Evolutionary conservation across 2,797 vertebrate genomes (phyloP).

Genomic region (Enoplosus armatus): DNA sequence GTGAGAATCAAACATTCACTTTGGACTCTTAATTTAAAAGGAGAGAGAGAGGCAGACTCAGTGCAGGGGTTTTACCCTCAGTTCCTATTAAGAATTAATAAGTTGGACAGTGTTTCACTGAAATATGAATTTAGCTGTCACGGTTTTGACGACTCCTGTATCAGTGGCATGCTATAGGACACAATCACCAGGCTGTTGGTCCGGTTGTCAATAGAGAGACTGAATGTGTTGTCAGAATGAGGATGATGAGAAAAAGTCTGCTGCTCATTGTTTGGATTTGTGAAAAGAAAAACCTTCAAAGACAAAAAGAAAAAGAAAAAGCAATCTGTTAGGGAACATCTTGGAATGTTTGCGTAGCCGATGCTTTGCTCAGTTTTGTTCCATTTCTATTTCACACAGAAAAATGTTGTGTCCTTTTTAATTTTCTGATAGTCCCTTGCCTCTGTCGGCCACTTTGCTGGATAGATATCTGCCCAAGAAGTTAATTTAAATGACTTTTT

Average conservation of each 20-base stretch:
- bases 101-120: slow-evolving; percentile 51
- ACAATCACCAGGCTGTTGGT: slow-evolving; percentile 28
- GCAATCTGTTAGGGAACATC: slow-evolving; percentile 67
- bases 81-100: slow-evolving; percentile 70
- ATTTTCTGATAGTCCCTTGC: slow-evolving; percentile 81
- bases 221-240: slow-evolving; percentile 33
- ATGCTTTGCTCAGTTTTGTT: slow-evolving; percentile 62
- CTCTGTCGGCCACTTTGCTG: slow-evolving; percentile 71
- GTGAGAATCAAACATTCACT: slow-evolving; percentile 74
- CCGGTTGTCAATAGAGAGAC: slow-evolving; percentile 40
- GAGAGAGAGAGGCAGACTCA: slow-evolving; percentile 31
- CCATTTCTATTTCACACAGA: slow-evolving; percentile 70
- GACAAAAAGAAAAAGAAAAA: slow-evolving; percentile 49
- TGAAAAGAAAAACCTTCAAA: slow-evolving; percentile 55
- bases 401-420: slow-evolving; percentile 70
- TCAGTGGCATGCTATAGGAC: slow-evolving; percentile 45
- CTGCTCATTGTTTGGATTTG: slow-evolving; percentile 54
- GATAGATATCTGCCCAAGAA: slow-evolving; percentile 79
- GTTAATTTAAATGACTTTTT: slow-evolving; percentile 83
- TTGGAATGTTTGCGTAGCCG: slow-evolving; percentile 61
- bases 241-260: slow-evolving; percentile 38
- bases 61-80: slow-evolving; percentile 40
- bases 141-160: slow-evolving; percentile 43
- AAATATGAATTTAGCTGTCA: slow-evolving; percentile 72
- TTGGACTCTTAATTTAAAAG: slow-evolving; percentile 70